Conservation (phyloP, 2,888 invertebrate species). For the Polylopha cassiicola region DNA sequence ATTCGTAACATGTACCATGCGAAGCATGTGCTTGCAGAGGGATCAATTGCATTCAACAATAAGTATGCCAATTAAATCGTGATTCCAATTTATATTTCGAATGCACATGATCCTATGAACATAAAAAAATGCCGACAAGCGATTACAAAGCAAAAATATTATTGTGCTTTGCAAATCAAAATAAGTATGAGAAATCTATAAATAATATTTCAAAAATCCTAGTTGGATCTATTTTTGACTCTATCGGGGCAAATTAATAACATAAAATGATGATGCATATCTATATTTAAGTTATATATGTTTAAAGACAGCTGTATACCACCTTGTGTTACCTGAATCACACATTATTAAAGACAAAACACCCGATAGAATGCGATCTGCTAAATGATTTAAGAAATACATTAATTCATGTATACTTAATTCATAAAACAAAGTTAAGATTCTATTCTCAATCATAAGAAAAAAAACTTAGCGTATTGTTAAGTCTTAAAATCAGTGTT, state of each 20-base stretch:
- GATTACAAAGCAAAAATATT: conserved; percentile 2
- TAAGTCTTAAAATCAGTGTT: no score
- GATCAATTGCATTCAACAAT: conserved; percentile 37
- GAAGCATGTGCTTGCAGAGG: conserved; percentile 27
- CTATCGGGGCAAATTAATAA: not conserved
- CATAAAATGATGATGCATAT: conserved; percentile 9
- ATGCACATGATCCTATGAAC: conserved; percentile 16
- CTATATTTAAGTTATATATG: no score
- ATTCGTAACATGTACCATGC: conserved; percentile 40
- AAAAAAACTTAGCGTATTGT: no score
- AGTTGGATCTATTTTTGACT: not conserved
- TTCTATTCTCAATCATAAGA: no score
- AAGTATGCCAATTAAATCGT: conserved; percentile 14
- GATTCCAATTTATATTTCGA: not conserved
- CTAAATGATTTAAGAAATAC: conserved; percentile 17
- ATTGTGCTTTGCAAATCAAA: conserved; percentile 16
- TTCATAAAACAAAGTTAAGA: not conserved
- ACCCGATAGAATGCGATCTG: conserved; percentile 16
- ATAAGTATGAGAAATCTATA: conserved; percentile 7
- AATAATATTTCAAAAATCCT: conserved; percentile 8
- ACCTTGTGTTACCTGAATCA: conserved; percentile 21
- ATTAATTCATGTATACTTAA: conserved; percentile 15
- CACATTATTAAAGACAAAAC: conserved; percentile 11
- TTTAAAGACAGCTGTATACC: conserved; percentile 10
- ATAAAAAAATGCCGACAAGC: conserved; percentile 6